Evolutionary conservation across 1,140 invertebrate genomes (phyloP).

Genomic region (Aphelinus atriplicis): DNA sequence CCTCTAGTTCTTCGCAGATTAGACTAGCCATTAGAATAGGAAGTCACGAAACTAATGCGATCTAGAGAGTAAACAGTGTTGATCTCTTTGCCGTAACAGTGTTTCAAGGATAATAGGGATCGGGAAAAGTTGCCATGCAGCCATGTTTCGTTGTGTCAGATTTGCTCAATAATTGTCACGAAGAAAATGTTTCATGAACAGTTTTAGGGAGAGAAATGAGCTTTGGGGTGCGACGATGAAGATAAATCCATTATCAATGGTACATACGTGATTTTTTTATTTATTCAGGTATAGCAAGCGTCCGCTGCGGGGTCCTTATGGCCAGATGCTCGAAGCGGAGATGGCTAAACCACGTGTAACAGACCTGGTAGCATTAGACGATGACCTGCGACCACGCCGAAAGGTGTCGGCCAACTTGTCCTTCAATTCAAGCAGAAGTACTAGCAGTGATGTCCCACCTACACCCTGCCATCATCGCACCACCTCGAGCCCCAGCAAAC

Average conservation of each 20-base stretch:
- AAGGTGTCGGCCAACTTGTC: conserved; percentile 61
- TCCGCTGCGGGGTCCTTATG: conserved; percentile 81
- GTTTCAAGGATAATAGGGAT: no score
- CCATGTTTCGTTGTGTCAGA: no score
- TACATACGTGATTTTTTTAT: background rate
- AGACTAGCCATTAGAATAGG: no score
- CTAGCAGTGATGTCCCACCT: conserved; percentile 51
- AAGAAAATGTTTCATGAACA: no score
- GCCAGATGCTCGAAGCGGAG: conserved; percentile 84
- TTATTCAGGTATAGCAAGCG: conserved; percentile 74
- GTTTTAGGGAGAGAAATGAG: no score
- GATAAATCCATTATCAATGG: conserved; percentile 14
- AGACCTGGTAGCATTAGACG: conserved; percentile 55
- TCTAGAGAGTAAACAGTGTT: no score
- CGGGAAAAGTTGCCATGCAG: no score
- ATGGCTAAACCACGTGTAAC: conserved; percentile 76
- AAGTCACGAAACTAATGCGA: no score
- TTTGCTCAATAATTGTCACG: no score
- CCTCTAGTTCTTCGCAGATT: no score
- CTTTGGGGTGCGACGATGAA: background rate
- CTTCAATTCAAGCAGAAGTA: conserved; percentile 56
- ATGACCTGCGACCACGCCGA: conserved; percentile 52
- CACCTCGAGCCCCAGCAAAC: conserved; percentile 81
- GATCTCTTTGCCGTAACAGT: no score
- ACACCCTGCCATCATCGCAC: conserved; percentile 76